Percentiles rank a stretch among this genome's conserved stretches.
These are phyloP conservation scores for Bagarius yarrelli DNA, from an alignment of 2,113 vertebrate species.

Conservation along the genomic window DNA sequence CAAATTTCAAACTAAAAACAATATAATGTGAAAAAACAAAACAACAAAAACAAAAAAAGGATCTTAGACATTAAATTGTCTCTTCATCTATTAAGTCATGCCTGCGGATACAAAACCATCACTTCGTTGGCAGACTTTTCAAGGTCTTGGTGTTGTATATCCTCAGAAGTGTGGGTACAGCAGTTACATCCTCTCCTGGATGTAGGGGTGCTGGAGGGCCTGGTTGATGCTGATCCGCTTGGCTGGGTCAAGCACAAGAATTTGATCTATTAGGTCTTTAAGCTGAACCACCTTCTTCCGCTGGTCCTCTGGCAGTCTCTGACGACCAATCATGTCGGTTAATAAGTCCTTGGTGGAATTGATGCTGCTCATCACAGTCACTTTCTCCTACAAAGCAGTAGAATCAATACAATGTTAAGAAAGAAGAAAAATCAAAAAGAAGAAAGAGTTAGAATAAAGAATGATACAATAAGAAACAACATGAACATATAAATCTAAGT, in stretches of 20 bases:
- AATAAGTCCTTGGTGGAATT: conserved; percentile 98
- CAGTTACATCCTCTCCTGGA: conserved; percentile 77
- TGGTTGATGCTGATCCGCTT: conserved; percentile 99
- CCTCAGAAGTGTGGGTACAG: conserved; percentile 25
- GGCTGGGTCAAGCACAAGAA: conserved; percentile 97
- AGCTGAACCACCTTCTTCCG: conserved; percentile 98
- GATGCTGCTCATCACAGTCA: conserved; percentile 99
- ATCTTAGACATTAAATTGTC: conserved; percentile 33
- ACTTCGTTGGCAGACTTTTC: conserved; percentile 37
- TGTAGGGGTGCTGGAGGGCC: conserved; percentile 97
- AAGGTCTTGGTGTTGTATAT: conserved; percentile 39
- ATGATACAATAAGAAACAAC: not conserved
- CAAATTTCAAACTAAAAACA: conserved; percentile 9
- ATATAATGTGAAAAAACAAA: not conserved
- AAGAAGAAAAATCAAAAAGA: not conserved
- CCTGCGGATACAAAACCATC: conserved; percentile 48
- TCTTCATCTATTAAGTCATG: conserved; percentile 45
- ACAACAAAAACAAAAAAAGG: not conserved
- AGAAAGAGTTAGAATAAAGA: not conserved
- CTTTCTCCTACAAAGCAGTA: conserved; percentile 83
- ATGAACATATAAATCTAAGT: not conserved
- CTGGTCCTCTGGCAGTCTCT: conserved; percentile 97
- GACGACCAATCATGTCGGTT: conserved; percentile 92
- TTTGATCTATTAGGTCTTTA: conserved; percentile 97
- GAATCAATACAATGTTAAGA: not conserved